Base-by-base conservation (phyloP, 1,140 invertebrate species). In the Pseudomyrmex flavicornis region DNA sequence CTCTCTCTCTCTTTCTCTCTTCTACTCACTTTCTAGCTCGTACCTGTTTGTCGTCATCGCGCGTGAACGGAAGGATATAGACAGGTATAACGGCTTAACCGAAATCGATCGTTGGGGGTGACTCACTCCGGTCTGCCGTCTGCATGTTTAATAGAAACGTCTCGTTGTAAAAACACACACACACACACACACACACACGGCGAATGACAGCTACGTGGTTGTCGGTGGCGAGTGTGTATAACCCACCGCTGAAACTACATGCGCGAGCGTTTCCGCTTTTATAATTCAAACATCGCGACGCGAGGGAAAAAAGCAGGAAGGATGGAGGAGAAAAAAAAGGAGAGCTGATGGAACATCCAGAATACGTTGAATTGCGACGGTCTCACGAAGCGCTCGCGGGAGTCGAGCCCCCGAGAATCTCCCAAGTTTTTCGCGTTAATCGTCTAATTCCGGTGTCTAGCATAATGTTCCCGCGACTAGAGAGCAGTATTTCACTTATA, bases 41-140 rank as follows among this genome's bases (percentile, higher is more conserved):
- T 72, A 50, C 46, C 52, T 59, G 8, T 15, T 22, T 10, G 15
- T 20, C 76, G 66, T 50, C 66, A 79, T 83, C 50, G 44, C 12
- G 13, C 63, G 46, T 12, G 62, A 20, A 65, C 13, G 20, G 26
- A 26, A 66, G 62, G 26, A 59, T 44, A 65, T 54, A 85, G 22
- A 1, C 70, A 73, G 83, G 76, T 85, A 76, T 54, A 70, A 66
- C 66, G 77, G 62, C 58, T 68, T 52, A 26, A 35, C 48, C 35
- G 48, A 58, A 85, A 88, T 88, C 86, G 86, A 88, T 88, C 84
- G 76, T 35, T 35, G 35, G 0, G 26, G 46, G 63, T 88, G 83
- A 88, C 86, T 88, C 87, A 83, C n/a, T 66, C 58, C 75, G 35
- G 56, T 70, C 44, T 48, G 15, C 22, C 54, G 50, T 74, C 54